A percentile compares a stretch with the other conserved stretches of the same genome.
Evolutionary conservation across 1,140 invertebrate genomes (phyloP).

Genomic region (Rhyzopertha dominica): DNA sequence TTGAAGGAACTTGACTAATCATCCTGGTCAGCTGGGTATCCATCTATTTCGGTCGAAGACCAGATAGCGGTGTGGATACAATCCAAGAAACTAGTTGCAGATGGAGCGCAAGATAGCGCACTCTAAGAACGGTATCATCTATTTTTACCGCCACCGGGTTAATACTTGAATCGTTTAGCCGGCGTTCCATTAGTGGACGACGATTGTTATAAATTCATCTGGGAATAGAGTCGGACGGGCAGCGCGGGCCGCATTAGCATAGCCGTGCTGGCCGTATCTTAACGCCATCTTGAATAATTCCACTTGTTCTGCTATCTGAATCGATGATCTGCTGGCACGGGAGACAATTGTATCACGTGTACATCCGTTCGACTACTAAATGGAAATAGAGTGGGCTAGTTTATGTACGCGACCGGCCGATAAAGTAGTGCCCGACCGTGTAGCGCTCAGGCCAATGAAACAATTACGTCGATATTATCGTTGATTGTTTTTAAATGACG

Average conservation of each 20-base stretch:
- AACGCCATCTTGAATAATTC: constrained; percentile 41
- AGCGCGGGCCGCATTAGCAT: constrained; percentile 28
- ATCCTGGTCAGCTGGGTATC: too few relatives aligned
- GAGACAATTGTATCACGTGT: constrained; percentile 35
- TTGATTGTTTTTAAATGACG: constrained; percentile 24
- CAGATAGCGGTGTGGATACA: too few relatives aligned
- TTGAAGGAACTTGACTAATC: too few relatives aligned
- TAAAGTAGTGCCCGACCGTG: constrained; percentile 28
- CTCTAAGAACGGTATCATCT: too few relatives aligned
- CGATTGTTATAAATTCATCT: constrained; percentile 26
- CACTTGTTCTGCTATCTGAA: constrained; percentile 33
- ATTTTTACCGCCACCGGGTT: too few relatives aligned
- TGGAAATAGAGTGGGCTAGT: constrained; percentile 39
- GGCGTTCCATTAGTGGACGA: not conserved
- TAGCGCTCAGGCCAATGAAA: constrained; percentile 27
- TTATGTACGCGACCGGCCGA: constrained; percentile 25
- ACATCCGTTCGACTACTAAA: constrained; percentile 34
- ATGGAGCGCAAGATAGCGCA: too few relatives aligned
- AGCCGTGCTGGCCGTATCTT: constrained; percentile 25
- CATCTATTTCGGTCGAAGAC: too few relatives aligned
- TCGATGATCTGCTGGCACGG: constrained; percentile 37
- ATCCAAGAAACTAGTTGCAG: too few relatives aligned
- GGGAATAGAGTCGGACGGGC: constrained; percentile 22
- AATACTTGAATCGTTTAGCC: too few relatives aligned
- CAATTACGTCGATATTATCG: constrained; percentile 30